Conservation (phyloP, 1,140 invertebrate genomes). For the Drosophila baimaii region DNA sequence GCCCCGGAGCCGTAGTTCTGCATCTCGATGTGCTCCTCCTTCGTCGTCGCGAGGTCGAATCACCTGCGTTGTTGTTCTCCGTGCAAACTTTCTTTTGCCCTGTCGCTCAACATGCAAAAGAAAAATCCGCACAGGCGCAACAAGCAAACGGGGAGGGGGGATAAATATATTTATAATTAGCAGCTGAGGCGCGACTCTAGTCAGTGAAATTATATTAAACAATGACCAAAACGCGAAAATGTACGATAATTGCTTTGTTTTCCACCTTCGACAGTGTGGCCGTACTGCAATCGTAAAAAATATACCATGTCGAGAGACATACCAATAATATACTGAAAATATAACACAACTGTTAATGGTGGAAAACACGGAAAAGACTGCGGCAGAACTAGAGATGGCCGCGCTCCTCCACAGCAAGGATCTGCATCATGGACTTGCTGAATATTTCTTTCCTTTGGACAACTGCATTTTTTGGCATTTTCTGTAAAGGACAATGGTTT, state of each 20-base stretch:
- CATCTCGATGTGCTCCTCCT: constrained; percentile 73
- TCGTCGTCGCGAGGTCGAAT: constrained; percentile 73
- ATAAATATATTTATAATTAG: constrained; percentile 21
- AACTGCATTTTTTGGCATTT: too few species aligned
- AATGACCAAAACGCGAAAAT: constrained; percentile 41
- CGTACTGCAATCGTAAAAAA: not conserved
- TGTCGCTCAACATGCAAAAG: constrained; percentile 70
- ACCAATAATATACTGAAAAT: not conserved
- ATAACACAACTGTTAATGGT: not conserved
- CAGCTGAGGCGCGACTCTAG: constrained; percentile 34
- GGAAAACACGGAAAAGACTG: not conserved
- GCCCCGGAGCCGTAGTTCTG: constrained; percentile 69
- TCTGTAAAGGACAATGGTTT: too few species aligned
- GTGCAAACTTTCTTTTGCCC: constrained; percentile 70
- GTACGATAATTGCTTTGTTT: constrained; percentile 47
- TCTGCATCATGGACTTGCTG: too few species aligned
- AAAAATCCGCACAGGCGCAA: constrained; percentile 65
- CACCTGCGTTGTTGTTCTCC: constrained; percentile 65
- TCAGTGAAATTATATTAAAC: constrained; percentile 63
- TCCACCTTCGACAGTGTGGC: not conserved
- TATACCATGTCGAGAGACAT: not conserved
- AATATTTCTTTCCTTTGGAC: too few species aligned
- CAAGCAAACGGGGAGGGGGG: constrained; percentile 52
- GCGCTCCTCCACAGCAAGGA: too few species aligned
- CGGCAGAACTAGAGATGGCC: too few species aligned